Base-by-base conservation (phyloP, 1,140 invertebrate genomes). In the Heliconius congener region DNA sequence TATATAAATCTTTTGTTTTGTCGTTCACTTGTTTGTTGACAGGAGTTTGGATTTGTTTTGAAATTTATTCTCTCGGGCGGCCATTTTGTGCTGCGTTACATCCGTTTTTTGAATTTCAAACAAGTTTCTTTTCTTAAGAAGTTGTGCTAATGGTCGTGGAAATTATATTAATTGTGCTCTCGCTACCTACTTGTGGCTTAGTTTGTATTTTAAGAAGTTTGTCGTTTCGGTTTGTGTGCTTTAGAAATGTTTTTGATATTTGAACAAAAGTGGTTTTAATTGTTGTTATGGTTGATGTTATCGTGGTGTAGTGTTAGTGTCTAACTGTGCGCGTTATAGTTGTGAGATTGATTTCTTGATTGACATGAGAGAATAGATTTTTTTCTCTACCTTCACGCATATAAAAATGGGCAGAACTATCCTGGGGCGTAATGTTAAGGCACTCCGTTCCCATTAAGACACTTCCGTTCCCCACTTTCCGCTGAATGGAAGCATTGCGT, bases 81-180 rank as follows among this genome's bases (percentile, higher is more conserved):
- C 85, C 84, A 87, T 87, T 89, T 87, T 86, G 88, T 86, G 86
- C 83, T 81, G 87, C 85, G 83, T 80, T 88, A 85, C 87, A 83
- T 88, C 83, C 87, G 87, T 85, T 90, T 87, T 90, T 88, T 89
- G 89, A 91, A 91, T 91, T 90, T 83, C 86, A 87, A 91, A 88
- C 83, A 73, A 74, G 57, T 81, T 66, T 78, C 39, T 73, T 81
- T 55, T 71, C 78, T 82, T 75, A 60, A 55, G 19, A 71, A 80
- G 78, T 76, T 76, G 70, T 42, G 74, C 70, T 80, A 80, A 80
- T 80, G 78, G 52, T 27, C 71, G 78, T 80, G 78, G 66, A 50
- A 55, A 73, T 80, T 76, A 74, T 80, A 80, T 80, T 80, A 80
- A 72, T 37, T 72, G 30, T 72, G 71, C 30, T 34, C 71, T 72